phyloP scores from a whole-genome alignment of 1,140 invertebrate species.

The Mesaphorura yosii region DNA sequence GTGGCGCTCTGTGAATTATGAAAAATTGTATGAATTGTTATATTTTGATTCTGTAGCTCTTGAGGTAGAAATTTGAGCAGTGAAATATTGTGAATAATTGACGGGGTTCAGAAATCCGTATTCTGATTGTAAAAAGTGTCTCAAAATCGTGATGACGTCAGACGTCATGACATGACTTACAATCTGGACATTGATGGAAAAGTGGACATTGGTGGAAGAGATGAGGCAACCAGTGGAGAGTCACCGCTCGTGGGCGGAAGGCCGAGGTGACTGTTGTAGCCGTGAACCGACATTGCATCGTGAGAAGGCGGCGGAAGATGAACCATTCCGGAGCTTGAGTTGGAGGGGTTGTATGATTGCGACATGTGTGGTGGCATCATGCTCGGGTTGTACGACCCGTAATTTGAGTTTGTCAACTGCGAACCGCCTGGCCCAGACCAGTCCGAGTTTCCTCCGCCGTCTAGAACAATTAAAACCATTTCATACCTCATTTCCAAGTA shows the following conservation, averaged over 20 bases:
- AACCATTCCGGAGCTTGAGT: constrained; percentile 32
- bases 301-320: constrained; percentile 42
- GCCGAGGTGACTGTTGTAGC: constrained; percentile 34
- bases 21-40: too few relatives aligned
- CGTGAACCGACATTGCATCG: constrained; percentile 24
- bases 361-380: constrained; percentile 36
- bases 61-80: too few relatives aligned
- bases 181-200: too few relatives aligned
- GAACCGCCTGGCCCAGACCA: constrained; percentile 38
- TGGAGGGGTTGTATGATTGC: constrained; percentile 28
- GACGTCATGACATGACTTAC: too few relatives aligned
- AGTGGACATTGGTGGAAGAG: constrained; percentile 84
- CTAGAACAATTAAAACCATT: constrained; percentile 33
- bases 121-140: too few relatives aligned
- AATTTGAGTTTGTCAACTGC: constrained; percentile 35
- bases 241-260: constrained; percentile 40
- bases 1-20: constrained; percentile 50
- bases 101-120: too few relatives aligned
- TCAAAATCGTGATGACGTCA: too few relatives aligned
- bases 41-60: too few relatives aligned
- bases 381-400: constrained; percentile 33
- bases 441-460: constrained; percentile 40
- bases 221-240: constrained; percentile 52
- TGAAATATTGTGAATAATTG: too few relatives aligned
- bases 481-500: background rate